Conservation (phyloP, 1,140 invertebrate genomes). For the Bemisia tabaci region DNA sequence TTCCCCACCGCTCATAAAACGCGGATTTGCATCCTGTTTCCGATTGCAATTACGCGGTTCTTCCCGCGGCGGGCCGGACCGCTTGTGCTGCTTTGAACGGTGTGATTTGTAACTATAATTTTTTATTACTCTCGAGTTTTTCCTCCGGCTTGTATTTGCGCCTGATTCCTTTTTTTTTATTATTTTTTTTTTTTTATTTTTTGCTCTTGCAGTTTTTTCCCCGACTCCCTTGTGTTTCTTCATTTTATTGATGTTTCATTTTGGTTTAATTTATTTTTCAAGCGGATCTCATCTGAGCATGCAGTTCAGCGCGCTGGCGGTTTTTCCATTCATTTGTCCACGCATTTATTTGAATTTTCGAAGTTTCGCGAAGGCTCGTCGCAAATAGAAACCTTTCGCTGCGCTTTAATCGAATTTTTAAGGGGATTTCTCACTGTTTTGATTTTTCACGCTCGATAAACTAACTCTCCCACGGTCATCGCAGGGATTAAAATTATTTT, state of each 20-base stretch:
- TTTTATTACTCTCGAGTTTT: neutral
- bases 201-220: no score
- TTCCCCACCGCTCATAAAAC: constrained; percentile 1
- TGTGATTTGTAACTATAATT: neutral
- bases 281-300: neutral
- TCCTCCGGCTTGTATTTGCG: neutral
- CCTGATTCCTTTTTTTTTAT: neutral
- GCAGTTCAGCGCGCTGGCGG: no score
- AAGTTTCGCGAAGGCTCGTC: no score
- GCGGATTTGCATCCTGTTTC: constrained; percentile 12
- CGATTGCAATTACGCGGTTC: no score
- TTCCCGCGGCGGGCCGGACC: no score
- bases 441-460: no score
- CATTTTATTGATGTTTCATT: neutral
- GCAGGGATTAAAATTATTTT: no score
- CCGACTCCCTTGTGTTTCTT: neutral
- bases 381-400: no score
- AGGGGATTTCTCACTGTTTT: no score
- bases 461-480: no score
- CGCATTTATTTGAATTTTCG: neutral
- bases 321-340: neutral
- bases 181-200: neutral
- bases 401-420: no score
- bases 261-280: neutral
- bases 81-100: neutral